Conservation (phyloP, 1,140 invertebrate species). For the Portunus trituberculatus region DNA sequence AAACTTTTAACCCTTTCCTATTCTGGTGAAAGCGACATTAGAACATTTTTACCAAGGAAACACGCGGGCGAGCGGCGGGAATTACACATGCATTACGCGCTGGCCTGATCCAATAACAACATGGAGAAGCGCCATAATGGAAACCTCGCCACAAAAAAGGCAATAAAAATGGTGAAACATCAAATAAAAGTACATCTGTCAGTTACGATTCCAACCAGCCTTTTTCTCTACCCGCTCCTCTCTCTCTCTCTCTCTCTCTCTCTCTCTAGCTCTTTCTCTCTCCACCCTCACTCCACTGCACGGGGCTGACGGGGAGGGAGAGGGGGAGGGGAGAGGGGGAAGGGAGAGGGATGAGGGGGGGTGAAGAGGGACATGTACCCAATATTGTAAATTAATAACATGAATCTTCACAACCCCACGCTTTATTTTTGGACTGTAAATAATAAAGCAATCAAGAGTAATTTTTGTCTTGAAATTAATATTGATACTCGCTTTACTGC, state of each 20-base stretch:
- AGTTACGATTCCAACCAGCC: background rate
- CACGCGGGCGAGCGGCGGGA: background rate
- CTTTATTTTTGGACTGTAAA: background rate
- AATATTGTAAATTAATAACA: constrained; percentile 25
- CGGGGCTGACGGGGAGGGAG: background rate
- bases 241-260: no score
- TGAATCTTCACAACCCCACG: background rate
- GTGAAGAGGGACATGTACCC: background rate
- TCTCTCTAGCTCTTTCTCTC: background rate
- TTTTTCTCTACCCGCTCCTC: background rate
- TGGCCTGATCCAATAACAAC: background rate
- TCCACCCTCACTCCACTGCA: background rate
- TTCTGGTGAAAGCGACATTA: background rate
- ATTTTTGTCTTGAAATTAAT: background rate
- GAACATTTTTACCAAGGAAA: background rate
- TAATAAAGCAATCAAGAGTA: constrained; percentile 13
- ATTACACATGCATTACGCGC: background rate
- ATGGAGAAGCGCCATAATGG: background rate
- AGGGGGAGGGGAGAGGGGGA: no score
- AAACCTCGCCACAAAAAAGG: background rate
- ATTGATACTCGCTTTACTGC: background rate
- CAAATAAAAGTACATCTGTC: background rate
- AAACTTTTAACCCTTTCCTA: background rate
- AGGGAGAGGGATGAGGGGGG: no score
- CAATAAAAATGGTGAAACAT: background rate